phyloP scores from a whole-genome alignment of 2,797 vertebrate species.

The Hybognathus amarus region DNA sequence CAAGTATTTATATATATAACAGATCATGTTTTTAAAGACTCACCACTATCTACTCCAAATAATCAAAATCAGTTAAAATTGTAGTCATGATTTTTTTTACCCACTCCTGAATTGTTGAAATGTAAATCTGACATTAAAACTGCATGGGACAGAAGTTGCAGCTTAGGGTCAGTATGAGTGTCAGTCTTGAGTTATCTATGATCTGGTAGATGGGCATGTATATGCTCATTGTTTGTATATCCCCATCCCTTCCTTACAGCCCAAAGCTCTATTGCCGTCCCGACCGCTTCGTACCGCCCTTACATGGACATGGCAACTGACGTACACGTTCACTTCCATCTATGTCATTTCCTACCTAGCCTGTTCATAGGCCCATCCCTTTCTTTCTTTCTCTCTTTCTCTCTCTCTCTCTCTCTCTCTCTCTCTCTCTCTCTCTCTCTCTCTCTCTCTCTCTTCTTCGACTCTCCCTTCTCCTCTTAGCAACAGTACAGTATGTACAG shows the following conservation, averaged over 20 bases:
- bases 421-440: constrained; percentile 42
- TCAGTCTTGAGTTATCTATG: constrained; percentile 91
- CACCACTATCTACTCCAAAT: constrained; percentile 56
- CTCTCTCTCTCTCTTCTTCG: constrained; percentile 49
- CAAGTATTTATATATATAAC: not conserved
- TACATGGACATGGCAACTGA: constrained; percentile 95
- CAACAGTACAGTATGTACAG: constrained; percentile 90
- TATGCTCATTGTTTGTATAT: constrained; percentile 94
- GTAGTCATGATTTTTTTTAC: constrained; percentile 71
- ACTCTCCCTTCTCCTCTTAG: constrained; percentile 81
- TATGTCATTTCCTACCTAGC: constrained; percentile 89
- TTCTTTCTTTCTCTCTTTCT: constrained; percentile 60
- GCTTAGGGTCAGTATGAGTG: constrained; percentile 91
- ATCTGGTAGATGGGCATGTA: constrained; percentile 89
- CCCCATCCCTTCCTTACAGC: constrained; percentile 96
- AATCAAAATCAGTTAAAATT: constrained; percentile 60
- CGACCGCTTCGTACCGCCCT: constrained; percentile 90
- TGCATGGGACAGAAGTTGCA: constrained; percentile 93
- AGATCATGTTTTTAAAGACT: constrained; percentile 61
- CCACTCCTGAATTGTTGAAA: constrained; percentile 67
- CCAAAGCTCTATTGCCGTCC: constrained; percentile 93
- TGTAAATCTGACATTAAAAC: constrained; percentile 75
- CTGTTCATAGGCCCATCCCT: constrained; percentile 84
- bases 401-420: constrained; percentile 60
- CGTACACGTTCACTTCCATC: constrained; percentile 88